Evolutionary conservation across 2,797 vertebrate species (phyloP).

Genomic region (Lepilemur septentrionalis): DNA sequence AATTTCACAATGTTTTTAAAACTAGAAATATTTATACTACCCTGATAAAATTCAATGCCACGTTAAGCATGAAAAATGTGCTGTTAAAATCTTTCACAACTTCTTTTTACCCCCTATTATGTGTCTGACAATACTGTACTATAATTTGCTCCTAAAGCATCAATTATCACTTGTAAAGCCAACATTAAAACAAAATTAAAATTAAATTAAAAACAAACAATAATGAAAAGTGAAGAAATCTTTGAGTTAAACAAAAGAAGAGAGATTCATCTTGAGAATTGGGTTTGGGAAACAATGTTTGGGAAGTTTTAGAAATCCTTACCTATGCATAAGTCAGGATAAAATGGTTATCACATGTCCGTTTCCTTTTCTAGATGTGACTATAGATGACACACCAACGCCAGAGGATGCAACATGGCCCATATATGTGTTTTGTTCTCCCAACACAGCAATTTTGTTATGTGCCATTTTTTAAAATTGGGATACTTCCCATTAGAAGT

Average conservation of each 20-base stretch:
- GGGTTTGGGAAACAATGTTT: neutral
- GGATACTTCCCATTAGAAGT: neutral
- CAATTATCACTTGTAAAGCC: neutral
- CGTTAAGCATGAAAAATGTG: neutral
- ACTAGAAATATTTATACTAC: neutral
- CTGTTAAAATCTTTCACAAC: neutral
- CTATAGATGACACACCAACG: neutral
- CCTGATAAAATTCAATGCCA: neutral
- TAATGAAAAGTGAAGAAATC: neutral
- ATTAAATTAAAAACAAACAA: neutral
- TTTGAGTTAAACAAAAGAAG: neutral
- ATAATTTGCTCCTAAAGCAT: neutral
- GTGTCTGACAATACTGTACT: neutral
- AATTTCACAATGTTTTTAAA: constrained; percentile 18
- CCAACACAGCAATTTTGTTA: neutral
- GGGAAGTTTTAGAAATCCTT: neutral
- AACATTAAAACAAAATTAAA: neutral
- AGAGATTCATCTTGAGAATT: neutral
- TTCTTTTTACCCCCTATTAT: neutral
- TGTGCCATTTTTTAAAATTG: neutral
- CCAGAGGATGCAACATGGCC: neutral
- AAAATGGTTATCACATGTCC: neutral
- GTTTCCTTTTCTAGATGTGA: neutral
- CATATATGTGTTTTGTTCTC: neutral
- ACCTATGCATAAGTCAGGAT: neutral